Base-by-base conservation (phyloP, 2,113 vertebrate species). In the Cynocephalus volans region DNA sequence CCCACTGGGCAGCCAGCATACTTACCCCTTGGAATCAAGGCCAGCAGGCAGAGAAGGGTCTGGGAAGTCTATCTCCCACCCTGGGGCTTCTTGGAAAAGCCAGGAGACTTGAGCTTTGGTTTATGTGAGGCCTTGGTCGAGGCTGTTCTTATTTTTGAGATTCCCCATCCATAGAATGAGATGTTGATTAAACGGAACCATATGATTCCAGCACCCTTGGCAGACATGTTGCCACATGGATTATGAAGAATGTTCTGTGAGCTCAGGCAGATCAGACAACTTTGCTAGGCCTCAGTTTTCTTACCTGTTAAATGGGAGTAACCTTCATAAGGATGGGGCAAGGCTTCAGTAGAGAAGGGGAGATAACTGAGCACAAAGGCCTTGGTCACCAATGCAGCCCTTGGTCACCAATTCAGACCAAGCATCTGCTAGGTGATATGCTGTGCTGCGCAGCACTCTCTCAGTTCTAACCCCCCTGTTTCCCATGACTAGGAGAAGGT, bases 221-320 rank as follows among this genome's bases (percentile, higher is more conserved):
- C 17, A 81, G 73, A 86, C 31, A 26, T n/a, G n/a, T 62, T 72
- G 9, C 50, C 19, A 60, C 21, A 28, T 41, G 60, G 73, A 36
- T 24, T 79, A 21, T 50, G 72, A 84, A 48, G 69, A 65, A 62
- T 62, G 9, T 7, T 62, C 54, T 83, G 2, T 54, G 54, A 48
- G 54, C 36, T 82, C 50, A 52, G 79, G 69, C 23, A 60, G 48
- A 36, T 36, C 28, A 15, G n/a, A 21, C 12, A 52, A 52, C 72
- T 88, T 79, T 62, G 10, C 54, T 75, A 73, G 28, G 41, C 36
- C 48, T 97, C 23, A 48, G 33, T 86, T 86, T 77, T 90, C 69
- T 79, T 91, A 69, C 10, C 36, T 89, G 45, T 93, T 94, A 64
- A 91, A 86, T 4, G 56, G 72, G 48, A 72, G 13, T 52, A 36